These are phyloP conservation scores for Semicossyphus pulcher DNA, from an alignment of 2,113 vertebrate genomes.

Conservation along the genomic window DNA sequence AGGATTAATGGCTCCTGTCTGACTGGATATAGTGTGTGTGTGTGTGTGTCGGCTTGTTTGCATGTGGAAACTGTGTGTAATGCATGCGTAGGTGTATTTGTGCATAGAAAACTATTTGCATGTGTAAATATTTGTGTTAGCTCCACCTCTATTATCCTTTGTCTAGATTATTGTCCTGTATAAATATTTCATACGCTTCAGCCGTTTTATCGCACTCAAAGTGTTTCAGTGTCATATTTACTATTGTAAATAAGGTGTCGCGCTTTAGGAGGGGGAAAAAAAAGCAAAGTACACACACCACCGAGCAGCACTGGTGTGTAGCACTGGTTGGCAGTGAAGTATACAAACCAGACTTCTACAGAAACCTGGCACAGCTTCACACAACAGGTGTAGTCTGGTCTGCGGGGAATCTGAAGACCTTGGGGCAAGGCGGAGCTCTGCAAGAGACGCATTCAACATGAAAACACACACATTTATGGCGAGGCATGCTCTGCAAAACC, in stretches of 20 bases:
- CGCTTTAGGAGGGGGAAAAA: neutral
- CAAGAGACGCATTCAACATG: constrained; percentile 51
- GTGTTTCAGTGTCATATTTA: constrained; percentile 43
- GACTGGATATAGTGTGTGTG: constrained; percentile 23
- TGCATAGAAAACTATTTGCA: constrained; percentile 21
- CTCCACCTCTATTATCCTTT: constrained; percentile 42
- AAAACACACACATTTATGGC: constrained; percentile 25
- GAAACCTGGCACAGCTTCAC: constrained; percentile 49
- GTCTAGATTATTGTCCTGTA: constrained; percentile 18
- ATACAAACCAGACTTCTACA: constrained; percentile 30
- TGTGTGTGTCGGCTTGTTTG: constrained; percentile 10
- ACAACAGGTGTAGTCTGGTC: constrained; percentile 55
- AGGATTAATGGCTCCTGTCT: constrained; percentile 72
- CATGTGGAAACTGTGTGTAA: constrained; percentile 29
- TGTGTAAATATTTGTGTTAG: constrained; percentile 45
- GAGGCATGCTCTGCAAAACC: too few relatives aligned
- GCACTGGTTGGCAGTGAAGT: neutral
- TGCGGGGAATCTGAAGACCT: constrained; percentile 46
- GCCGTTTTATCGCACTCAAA: constrained; percentile 15
- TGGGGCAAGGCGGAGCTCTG: constrained; percentile 40
- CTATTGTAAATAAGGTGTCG: constrained; percentile 22
- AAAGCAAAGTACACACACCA: neutral
- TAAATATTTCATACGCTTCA: constrained; percentile 38
- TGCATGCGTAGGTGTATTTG: constrained; percentile 13
- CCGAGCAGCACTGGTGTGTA: constrained; percentile 17